These are phyloP conservation scores for Diadophis punctatus DNA, from an alignment of 2,113 vertebrate species.

Conservation along the genomic window DNA sequence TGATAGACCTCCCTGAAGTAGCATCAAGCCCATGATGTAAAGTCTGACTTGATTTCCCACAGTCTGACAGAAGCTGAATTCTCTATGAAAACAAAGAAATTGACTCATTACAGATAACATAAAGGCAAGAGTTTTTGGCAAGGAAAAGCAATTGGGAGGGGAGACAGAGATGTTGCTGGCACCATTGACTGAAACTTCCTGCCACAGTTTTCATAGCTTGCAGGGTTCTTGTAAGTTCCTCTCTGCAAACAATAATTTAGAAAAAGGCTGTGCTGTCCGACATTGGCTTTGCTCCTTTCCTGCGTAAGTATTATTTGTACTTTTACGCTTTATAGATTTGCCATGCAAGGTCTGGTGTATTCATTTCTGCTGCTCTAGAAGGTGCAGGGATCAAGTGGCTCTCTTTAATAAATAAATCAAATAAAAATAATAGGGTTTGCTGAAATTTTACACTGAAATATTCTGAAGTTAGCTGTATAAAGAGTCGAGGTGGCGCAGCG, in stretches of 20 bases:
- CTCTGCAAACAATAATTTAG: slow-evolving; percentile 16
- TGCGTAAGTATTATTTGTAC: neutral
- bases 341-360: rapidly evolving
- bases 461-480: neutral
- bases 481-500: too few species aligned
- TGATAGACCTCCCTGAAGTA: neutral
- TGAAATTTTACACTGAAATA: neutral
- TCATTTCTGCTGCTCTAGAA: slow-evolving; percentile 14
- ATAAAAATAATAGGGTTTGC: neutral
- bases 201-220: slow-evolving; percentile 9
- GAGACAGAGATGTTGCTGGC: slow-evolving; percentile 33
- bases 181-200: slow-evolving; percentile 21
- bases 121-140: slow-evolving; percentile 53
- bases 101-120: slow-evolving; percentile 43
- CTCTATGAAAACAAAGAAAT: slow-evolving; percentile 54
- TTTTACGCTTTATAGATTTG: slow-evolving; percentile 16
- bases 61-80: slow-evolving; percentile 19
- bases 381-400: neutral
- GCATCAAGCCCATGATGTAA: slow-evolving; percentile 38
- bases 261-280: neutral
- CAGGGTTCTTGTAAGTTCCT: neutral
- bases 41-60: slow-evolving; percentile 27
- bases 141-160: slow-evolving; percentile 31
- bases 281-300: slow-evolving; percentile 10
- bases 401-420: neutral